Evolutionary conservation across 2,888 invertebrate genomes (phyloP).

Genomic region (Thymelicus lineola): DNA sequence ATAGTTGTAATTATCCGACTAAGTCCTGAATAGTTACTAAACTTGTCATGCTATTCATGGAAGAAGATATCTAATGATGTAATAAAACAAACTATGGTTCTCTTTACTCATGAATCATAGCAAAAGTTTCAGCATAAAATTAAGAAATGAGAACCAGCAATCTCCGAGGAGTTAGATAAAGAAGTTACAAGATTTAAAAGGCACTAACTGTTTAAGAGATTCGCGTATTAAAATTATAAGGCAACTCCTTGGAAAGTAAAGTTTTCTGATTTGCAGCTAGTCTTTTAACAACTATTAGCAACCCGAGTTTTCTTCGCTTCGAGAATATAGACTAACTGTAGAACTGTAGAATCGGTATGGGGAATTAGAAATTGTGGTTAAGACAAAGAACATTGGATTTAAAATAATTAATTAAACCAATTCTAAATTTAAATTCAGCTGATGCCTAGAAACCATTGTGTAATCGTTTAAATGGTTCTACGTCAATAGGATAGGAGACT

Average conservation of each 20-base stretch:
- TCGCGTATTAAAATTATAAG: slow-evolving; percentile 26
- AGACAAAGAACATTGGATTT: background rate
- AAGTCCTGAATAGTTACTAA: background rate
- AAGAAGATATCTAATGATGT: background rate
- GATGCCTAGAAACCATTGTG: no score
- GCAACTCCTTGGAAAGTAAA: slow-evolving; percentile 22
- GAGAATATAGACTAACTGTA: background rate
- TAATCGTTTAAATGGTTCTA: no score
- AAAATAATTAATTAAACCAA: no score
- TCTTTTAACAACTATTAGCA: background rate
- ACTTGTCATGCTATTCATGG: background rate
- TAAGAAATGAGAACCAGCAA: slow-evolving; percentile 26
- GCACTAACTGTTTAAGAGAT: slow-evolving; percentile 27
- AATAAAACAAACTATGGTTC: slow-evolving; percentile 9
- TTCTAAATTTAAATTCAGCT: no score
- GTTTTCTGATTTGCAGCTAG: slow-evolving; percentile 27
- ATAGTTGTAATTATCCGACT: no score
- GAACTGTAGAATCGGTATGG: background rate
- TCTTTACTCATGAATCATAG: slow-evolving; percentile 8
- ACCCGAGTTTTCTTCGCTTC: background rate
- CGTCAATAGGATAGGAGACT: no score
- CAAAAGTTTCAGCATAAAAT: slow-evolving; percentile 20
- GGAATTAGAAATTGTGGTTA: background rate
- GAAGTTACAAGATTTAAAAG: slow-evolving; percentile 30
- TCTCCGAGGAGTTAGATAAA: slow-evolving; percentile 23